Conservation (phyloP, 2,888 invertebrate species). For the Frankliniella intonsa region DNA sequence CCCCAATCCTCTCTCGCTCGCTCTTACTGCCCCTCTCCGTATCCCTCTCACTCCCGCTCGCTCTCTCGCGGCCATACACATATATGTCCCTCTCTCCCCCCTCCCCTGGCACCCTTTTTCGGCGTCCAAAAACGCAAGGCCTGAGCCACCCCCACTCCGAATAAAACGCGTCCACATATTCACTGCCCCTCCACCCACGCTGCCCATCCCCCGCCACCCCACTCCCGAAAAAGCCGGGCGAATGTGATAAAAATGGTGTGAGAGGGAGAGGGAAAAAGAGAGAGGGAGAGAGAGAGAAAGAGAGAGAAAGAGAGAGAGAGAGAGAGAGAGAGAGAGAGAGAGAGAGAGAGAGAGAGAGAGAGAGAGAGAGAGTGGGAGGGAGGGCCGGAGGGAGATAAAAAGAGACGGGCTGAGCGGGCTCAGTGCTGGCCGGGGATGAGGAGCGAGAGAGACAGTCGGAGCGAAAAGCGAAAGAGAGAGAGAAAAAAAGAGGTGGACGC, state of each 20-base stretch:
- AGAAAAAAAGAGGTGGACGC: neutral
- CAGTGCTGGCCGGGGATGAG: neutral
- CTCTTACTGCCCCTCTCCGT: neutral
- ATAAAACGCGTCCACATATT: conserved; percentile 5
- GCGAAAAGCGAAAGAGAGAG: neutral
- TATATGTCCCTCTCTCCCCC: conserved; percentile 16
- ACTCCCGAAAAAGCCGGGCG: conserved; percentile 19
- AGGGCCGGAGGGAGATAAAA: neutral
- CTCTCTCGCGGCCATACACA: neutral
- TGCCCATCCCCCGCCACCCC: conserved; percentile 1
- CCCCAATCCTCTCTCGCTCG: neutral
- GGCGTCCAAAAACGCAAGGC: conserved; percentile 17
- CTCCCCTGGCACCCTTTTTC: conserved; percentile 25
- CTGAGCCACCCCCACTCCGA: conserved; percentile 3
- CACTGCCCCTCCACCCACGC: conserved; percentile 21
- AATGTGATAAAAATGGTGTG: conserved; percentile 25
- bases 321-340: too few species aligned
- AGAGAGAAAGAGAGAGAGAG: neutral
- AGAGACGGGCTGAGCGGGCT: too few species aligned
- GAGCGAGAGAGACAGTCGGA: neutral
- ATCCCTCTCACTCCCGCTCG: neutral
- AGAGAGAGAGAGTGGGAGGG: neutral
- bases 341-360: too few species aligned
- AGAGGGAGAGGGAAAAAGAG: neutral
- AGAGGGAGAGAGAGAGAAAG: neutral